Base-by-base conservation (phyloP, 2,888 invertebrate species). In the Tanytarsus gracilentus region DNA sequence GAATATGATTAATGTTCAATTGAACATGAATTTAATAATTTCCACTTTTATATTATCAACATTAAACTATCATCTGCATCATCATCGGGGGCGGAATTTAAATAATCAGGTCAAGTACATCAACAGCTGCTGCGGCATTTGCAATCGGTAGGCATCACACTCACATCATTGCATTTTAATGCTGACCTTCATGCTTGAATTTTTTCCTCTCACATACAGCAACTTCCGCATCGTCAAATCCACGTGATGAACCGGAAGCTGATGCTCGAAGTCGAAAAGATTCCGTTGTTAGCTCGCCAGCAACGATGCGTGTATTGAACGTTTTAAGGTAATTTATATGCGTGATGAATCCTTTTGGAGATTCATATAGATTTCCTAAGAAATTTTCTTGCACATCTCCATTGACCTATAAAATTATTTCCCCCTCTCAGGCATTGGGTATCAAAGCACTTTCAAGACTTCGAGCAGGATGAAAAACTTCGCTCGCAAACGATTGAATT, bases 231-330 rank as follows among this genome's bases (percentile, higher is more conserved):
- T 88, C 89, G 0, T 86, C 87, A 59, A 89, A 89, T 69, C 88
- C 88, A 2, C 77, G 86, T 21, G 88, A 88, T 61, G 70, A 69
- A 63, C 71, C 68, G 69, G 72, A 71, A 62, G 69, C 70, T 39
- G 67, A 68, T 62, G 65, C 68, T 11, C 65, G 70, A 30, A 78
- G 83, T 30, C 78, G 81, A 30, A 81, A 83, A 64, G 88, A 88
- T 67, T 86, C 85, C 7, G 85, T 89, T 44, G 88, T 92, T 70
- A 90, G 89, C 44, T 91, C 91, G 4, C 93, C 93, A n/a, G 92
- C 92, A 61, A 93, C 92, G 0, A 93, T 93, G 92, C 75, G 94
- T 63, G 93, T 93, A 0, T 78, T 94, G 0, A 92, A 91, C 71
- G 92, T 94, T 2, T 76, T 94, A 50, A 81, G 81, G 81, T 80